These are phyloP conservation scores for Tiphia femorata DNA, from an alignment of 2,888 invertebrate genomes.

Conservation along the genomic window DNA sequence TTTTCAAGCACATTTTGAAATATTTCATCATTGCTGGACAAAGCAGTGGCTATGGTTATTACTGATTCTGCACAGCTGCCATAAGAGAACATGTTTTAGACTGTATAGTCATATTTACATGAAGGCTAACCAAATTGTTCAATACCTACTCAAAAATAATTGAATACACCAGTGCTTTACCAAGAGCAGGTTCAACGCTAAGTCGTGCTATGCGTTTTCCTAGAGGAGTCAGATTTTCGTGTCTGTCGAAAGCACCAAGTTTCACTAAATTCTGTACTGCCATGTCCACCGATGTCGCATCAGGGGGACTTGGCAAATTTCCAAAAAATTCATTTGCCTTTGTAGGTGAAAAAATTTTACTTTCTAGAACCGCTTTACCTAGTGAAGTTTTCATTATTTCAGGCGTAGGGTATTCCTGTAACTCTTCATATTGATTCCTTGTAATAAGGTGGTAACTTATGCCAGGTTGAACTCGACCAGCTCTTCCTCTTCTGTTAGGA, in stretches of 20 bases:
- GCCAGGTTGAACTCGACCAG: conserved; percentile 77
- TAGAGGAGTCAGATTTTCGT: conserved; percentile 76
- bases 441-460: conserved; percentile 72
- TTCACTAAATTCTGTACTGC: conserved; percentile 76
- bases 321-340: conserved; percentile 74
- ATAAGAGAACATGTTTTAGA: no score
- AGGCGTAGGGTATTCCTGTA: conserved; percentile 73
- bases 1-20: conserved; percentile 71
- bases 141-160: conserved; percentile 70
- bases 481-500: conserved; percentile 73
- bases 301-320: conserved; percentile 76
- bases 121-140: not conserved
- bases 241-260: conserved; percentile 71
- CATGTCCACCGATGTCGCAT: conserved; percentile 57
- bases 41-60: conserved; percentile 53
- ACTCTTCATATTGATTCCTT: conserved; percentile 69
- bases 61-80: not conserved
- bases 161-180: conserved; percentile 74
- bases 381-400: conserved; percentile 76
- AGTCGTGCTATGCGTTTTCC: conserved; percentile 73
- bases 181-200: conserved; percentile 74
- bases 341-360: conserved; percentile 74
- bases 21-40: conserved; percentile 71
- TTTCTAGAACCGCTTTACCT: conserved; percentile 74
- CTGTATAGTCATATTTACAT: not conserved